Base-by-base conservation (phyloP, 1,140 invertebrate genomes). In the Neodiprion virginianus region DNA sequence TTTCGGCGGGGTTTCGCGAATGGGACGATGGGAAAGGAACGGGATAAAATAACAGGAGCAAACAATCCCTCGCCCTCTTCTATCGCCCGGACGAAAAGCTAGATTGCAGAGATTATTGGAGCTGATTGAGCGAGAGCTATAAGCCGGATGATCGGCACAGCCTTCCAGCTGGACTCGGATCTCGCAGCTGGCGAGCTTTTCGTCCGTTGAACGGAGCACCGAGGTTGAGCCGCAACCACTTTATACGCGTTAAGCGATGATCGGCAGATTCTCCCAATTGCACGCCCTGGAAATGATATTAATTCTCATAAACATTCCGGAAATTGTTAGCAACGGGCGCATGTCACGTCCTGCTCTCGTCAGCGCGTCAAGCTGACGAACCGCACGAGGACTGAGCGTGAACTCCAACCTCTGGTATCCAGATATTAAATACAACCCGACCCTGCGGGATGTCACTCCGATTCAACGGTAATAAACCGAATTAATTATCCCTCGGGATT, bases 251-350 rank as follows among this genome's bases (percentile, higher is more conserved):
- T 53, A 14, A 69, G 40, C 67, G 12, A 10, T 69, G 67, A 69
- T 69, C 17, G 21, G 67, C 17, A 69, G 17, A 21, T 47, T 12
- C 23, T 69, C 78, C 79, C 80, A 80, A 83, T 80, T 80, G 79
- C 75, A 72, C 75, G 40, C 67, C 77, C 72, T 77, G 76, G 77
- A 79, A 81, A 81, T 80, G 80, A 78, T 79, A 80, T 82, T 82
- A 82, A 74, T 74, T 71, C 78, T 81, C 79, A 76, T 82, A 79
- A 79, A 81, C 79, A 83, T 79, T 79, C 77, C 71, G 50, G 76
- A 75, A 84, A 76, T 75, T 78, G 80, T 81, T 82, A 80, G 73
- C 77, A 72, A 69, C 71, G 76, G 28, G 28, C 5, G 28, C 1
- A 61, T 14, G 53, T 61, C 53, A 61, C 53, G 53, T 61, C 53